phyloP scores from a whole-genome alignment of 2,797 vertebrate species.

The Loriculus beryllinus region DNA sequence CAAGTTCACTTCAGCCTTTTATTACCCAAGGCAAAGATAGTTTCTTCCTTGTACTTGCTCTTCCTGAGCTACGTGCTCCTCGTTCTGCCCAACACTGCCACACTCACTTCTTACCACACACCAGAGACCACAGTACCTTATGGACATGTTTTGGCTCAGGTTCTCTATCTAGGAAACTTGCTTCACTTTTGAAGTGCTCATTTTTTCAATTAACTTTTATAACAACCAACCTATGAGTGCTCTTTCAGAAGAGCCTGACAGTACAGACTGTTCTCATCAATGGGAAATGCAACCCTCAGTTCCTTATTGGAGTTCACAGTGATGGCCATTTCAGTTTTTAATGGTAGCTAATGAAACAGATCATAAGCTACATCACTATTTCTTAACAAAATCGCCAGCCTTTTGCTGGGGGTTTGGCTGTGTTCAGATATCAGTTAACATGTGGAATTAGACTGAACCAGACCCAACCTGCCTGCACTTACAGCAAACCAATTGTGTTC shows the following conservation, averaged over 20 bases:
- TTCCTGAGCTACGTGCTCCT: not conserved
- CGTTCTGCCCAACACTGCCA: accelerated
- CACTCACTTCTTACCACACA: not conserved
- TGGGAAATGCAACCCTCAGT: not conserved
- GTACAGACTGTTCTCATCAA: accelerated
- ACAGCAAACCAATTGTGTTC: not conserved
- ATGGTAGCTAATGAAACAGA: not conserved
- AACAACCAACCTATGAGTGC: not conserved
- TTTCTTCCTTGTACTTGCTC: not conserved
- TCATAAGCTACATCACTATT: not conserved
- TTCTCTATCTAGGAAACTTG: not conserved
- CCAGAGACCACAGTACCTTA: not conserved
- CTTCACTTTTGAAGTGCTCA: not conserved
- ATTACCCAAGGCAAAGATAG: not conserved
- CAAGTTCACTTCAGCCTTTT: conserved; percentile 29
- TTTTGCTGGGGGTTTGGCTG: not conserved
- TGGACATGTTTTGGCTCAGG: not conserved
- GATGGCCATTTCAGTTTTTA: not conserved
- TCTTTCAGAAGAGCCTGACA: not conserved
- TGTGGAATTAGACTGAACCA: not conserved
- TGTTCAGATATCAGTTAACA: not conserved
- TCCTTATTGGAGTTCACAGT: not conserved
- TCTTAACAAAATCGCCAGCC: not conserved
- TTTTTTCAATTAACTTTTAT: not conserved
- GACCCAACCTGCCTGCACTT: not conserved